phyloP scores from a whole-genome alignment of 2,797 vertebrate species.

The Tiaroga cobitis region DNA sequence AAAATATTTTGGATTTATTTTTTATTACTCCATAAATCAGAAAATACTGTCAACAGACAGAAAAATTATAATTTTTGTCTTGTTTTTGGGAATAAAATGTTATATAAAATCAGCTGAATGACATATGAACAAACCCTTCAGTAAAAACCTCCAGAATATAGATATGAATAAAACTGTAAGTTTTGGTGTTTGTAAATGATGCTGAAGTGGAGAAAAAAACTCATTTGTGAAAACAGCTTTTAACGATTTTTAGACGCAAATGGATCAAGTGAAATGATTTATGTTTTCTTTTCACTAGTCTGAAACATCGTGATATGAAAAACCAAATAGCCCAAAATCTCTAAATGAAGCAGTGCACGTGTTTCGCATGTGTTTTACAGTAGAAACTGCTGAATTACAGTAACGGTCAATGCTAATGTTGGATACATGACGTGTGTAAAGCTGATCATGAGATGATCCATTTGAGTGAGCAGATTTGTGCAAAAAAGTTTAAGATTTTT shows the following conservation, averaged over 20 bases:
- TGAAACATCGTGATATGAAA: background rate
- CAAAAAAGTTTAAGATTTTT: background rate
- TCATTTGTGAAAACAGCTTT: background rate
- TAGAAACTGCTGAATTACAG: too few relatives aligned
- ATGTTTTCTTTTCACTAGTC: background rate
- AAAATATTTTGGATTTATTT: background rate
- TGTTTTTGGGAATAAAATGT: too few relatives aligned
- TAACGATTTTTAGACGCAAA: background rate
- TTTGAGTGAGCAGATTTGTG: background rate
- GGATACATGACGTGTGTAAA: too few relatives aligned
- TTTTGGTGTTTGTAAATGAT: background rate
- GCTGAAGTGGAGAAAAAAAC: background rate
- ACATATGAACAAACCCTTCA: too few relatives aligned
- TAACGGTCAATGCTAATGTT: too few relatives aligned
- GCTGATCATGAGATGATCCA: too few relatives aligned
- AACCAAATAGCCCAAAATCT: background rate
- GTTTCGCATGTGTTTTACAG: too few relatives aligned
- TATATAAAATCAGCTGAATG: too few relatives aligned
- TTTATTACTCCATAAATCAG: background rate
- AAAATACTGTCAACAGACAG: too few relatives aligned
- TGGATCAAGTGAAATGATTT: background rate
- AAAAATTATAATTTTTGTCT: too few relatives aligned
- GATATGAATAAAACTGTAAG: constrained; percentile 3
- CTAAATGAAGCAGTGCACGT: too few relatives aligned
- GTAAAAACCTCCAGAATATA: too few relatives aligned